Base-by-base conservation (phyloP, 2,797 vertebrate species). In the Denticeps clupeoides region DNA sequence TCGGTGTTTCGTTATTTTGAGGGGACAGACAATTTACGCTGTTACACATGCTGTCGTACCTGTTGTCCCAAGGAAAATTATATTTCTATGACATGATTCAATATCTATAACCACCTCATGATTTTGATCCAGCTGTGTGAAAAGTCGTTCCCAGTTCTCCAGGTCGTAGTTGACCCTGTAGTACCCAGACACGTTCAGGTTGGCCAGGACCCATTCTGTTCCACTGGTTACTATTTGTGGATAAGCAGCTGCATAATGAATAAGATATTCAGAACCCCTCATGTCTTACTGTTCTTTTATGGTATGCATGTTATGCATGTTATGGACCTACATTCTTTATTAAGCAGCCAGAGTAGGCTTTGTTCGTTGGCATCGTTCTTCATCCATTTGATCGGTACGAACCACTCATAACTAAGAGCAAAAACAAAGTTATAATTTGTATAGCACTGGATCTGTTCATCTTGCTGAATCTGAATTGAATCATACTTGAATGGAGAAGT, bases 351-450 rank as follows among this genome's bases (percentile, higher is more conserved):
- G 62, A 71, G 70, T 26, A 11, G 40, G 0, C 1, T 0, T 31
- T 49, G 47, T 0, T 0, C 0, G 0, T n/a, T n/a, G n/a, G 0
- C 0, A 0, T 24, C 48, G 0, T 0, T 7, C 12, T 25, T 90
- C 64, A 71, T 69, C 74, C 82, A 92, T 2, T 83, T 79, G 57
- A 97, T 52, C 0, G 88, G 90, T 5, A 89, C 60, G 1, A 84
- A 81, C 93, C 93, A 97, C 1, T 23, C 60, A 63, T 96, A 97
- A 53, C 93, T 94, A 66, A n/a, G n/a, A n/a, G n/a, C n/a, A n/a
- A n/a, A n/a, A n/a, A n/a, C n/a, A n/a, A n/a, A n/a, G n/a, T n/a
- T n/a, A n/a, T n/a, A n/a, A n/a, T n/a, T n/a, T n/a, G n/a, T n/a
- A n/a, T n/a, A n/a, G n/a, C n/a, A n/a, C n/a, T n/a, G n/a, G n/a